Conservation (phyloP, 2,113 vertebrate species). For the Tonatia bakeri region DNA sequence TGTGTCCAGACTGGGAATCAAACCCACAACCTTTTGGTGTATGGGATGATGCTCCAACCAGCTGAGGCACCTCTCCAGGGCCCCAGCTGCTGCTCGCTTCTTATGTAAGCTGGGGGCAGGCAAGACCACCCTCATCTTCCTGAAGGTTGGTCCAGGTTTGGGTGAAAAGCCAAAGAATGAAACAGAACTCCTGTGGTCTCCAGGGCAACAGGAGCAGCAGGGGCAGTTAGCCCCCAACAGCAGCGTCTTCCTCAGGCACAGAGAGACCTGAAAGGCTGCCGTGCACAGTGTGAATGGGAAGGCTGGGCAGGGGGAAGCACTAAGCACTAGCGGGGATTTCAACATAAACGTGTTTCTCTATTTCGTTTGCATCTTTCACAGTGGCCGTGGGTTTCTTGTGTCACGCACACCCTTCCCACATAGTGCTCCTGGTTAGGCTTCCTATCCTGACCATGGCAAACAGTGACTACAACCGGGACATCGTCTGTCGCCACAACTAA, state of each 20-base stretch:
- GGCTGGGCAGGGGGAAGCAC: neutral
- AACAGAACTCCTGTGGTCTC: neutral
- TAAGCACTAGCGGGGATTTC: neutral
- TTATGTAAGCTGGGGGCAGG: neutral
- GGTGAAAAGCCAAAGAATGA: neutral
- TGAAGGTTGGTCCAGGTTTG: neutral
- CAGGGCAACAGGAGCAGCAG: neutral
- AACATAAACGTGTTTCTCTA: neutral
- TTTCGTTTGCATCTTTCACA: neutral
- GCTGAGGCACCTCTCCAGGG: neutral
- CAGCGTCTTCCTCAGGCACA: neutral
- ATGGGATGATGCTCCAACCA: neutral
- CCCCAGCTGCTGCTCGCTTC: neutral
- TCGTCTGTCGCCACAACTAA: neutral
- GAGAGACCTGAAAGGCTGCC: neutral
- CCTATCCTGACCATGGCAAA: neutral
- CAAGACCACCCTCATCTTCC: neutral
- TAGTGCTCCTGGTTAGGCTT: neutral
- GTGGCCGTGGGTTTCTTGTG: rapidly evolving
- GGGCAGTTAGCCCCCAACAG: neutral
- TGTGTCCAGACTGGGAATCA: neutral
- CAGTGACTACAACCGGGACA: neutral
- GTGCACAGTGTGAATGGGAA: neutral
- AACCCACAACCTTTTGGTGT: neutral
- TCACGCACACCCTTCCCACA: neutral